Evolutionary conservation across 92 coral and sea anemone species (phyloP).

Genomic region (Bergia puertoricense): DNA sequence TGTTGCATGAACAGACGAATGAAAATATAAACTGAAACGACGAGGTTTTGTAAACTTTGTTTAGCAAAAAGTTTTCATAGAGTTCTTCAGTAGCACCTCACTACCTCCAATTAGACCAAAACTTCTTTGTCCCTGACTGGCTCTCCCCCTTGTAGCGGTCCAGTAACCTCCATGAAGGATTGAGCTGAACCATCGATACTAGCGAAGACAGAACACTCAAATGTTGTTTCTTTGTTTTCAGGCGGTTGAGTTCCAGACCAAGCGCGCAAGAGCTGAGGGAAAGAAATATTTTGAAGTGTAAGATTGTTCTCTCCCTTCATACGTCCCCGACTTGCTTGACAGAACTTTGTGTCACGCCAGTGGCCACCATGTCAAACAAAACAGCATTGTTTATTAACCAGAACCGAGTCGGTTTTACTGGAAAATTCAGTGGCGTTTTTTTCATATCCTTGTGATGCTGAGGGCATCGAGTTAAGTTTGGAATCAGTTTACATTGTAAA

Average conservation of each 20-base stretch:
- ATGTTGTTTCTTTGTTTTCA: conserved; percentile 39
- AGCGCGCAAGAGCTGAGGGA: conserved; percentile 94
- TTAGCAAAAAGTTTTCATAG: neutral
- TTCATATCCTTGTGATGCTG: no score
- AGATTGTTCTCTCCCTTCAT: conserved; percentile 26
- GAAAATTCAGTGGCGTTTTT: no score
- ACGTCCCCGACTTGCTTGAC: neutral
- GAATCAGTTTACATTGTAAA: no score
- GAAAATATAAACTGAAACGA: no score
- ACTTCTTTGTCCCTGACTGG: neutral
- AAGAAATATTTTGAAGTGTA: conserved; percentile 87
- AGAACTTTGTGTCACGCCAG: neutral
- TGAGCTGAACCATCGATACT: neutral
- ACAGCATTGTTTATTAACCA: no score
- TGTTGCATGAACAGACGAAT: neutral
- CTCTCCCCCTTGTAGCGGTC: neutral
- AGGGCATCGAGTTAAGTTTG: no score
- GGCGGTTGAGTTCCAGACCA: conserved; percentile 95
- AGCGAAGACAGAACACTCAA: neutral
- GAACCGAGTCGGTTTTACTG: no score
- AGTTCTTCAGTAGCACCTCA: neutral
- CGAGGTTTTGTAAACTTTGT: neutral
- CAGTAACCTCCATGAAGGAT: neutral
- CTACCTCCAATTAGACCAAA: neutral
- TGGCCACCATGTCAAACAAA: neutral